Base-by-base conservation (phyloP, 2,888 invertebrate species). In the Machimus rusticus region DNA sequence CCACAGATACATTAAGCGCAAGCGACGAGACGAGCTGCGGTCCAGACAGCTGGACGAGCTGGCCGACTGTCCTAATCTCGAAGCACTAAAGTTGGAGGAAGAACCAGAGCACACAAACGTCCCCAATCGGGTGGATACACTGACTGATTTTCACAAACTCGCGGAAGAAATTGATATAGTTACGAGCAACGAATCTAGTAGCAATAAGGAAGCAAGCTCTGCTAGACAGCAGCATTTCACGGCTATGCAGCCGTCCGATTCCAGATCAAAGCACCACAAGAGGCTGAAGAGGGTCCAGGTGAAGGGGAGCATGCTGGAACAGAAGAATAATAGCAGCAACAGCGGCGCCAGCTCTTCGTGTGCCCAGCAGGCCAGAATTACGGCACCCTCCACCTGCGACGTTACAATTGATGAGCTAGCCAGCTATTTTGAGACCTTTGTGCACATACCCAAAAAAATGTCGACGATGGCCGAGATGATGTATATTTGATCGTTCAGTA, bases 401-500 rank as follows among this genome's bases (percentile, higher is more conserved):
- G 95, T 98, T 85, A 98, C 97, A 78, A 98, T 98, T 90, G 98
- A 98, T 92, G 99, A 99, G 93, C 94, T 99, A 90, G 98, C 98
- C 88, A 96, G 98, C 92, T 99, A 99, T 93, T 98, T 99, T 93
- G 98, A 99, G 93, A 97, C 98, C 89, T 96, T 97, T 93, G 97
- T 98, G 90, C 97, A 98, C 94, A 98, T 99, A 94, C 98, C 98
- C 89, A 98, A 98, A 93, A 98, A 99, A 93, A 99, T 99, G 98
- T 98, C 98, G 79, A 95, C 96, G 87, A 98, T 98, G 98, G 98
- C 98, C 88, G 98, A 98, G 94, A 98, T 98, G 98, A 99, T 98
- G 98, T 99, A 99, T 92, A 98, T 98, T 93, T 97, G 94, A 95
- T 88, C 88, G 74, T 79, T 79, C 14, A 19, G 51, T 84, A 84